Conservation (phyloP, 2,888 invertebrate genomes). For the Petrolisthes cinctipes region DNA sequence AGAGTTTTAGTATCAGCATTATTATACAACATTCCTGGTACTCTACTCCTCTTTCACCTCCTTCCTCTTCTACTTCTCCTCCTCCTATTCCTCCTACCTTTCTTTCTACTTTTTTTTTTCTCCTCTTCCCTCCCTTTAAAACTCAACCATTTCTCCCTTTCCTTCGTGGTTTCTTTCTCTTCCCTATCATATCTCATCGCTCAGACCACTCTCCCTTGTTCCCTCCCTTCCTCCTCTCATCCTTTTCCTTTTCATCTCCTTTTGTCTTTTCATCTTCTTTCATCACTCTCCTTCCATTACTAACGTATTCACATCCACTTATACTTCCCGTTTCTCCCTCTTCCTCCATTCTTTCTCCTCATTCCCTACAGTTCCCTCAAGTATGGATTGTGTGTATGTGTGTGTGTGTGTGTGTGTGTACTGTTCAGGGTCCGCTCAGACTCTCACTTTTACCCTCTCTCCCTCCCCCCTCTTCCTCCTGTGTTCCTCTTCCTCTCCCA, state of each 20-base stretch:
- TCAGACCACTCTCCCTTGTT: not conserved
- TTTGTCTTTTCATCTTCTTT: not conserved
- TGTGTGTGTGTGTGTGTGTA: conserved; percentile 16
- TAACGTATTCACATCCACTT: not conserved
- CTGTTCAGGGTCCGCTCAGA: not conserved
- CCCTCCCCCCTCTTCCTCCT: not conserved
- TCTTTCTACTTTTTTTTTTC: not conserved
- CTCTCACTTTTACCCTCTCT: not conserved
- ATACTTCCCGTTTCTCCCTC: not conserved
- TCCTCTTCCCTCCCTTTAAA: not conserved
- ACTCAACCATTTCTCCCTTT: not conserved
- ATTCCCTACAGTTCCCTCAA: not conserved
- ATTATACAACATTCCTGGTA: not conserved
- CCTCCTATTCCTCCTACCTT: not conserved
- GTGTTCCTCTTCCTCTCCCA: not conserved
- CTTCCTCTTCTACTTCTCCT: not conserved
- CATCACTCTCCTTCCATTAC: not conserved
- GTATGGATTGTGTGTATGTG: not conserved
- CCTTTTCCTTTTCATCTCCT: not conserved
- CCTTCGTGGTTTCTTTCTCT: not conserved
- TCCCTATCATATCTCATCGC: not conserved
- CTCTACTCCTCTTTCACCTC: not conserved
- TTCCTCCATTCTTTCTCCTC: not conserved
- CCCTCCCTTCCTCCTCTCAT: not conserved
- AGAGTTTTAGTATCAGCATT: not conserved